Percentiles rank a stretch among this genome's conserved stretches.
Conservation (phyloP, 2,113 vertebrate species). For the Lagopus muta region DNA sequence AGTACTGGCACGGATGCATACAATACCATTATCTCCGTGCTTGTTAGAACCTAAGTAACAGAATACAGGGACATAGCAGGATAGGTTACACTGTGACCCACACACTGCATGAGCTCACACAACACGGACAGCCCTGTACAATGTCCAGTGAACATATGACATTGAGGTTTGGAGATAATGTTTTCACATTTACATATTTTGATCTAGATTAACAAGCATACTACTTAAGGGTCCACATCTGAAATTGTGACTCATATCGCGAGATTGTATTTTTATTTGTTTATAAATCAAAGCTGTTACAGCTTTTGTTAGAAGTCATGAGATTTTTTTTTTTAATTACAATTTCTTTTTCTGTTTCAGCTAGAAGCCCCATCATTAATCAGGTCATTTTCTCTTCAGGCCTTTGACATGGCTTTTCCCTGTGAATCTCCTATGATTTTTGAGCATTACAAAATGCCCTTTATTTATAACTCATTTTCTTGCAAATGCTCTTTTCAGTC, state of each 20-base stretch:
- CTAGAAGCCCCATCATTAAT: not conserved
- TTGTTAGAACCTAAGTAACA: not conserved
- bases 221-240: not conserved
- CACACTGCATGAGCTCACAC: not conserved
- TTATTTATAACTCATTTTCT: not conserved
- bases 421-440: not conserved
- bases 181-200: not conserved
- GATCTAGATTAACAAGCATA: not conserved
- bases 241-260: not conserved
- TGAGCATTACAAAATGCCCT: not conserved
- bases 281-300: not conserved
- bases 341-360: not conserved
- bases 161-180: not conserved
- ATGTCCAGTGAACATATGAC: no score
- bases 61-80: rapidly evolving
- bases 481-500: not conserved
- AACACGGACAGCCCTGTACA: not conserved
- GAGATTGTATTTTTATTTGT: not conserved
- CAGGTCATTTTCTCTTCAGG: not conserved
- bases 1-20: not conserved
- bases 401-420: not conserved
- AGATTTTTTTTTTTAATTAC: not conserved
- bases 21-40: not conserved
- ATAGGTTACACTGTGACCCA: rapidly evolving
- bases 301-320: not conserved